Percentiles rank a stretch among this genome's conserved stretches.
Evolutionary conservation across 2,113 vertebrate genomes (phyloP).

Genomic region (Noctilio leporinus): DNA sequence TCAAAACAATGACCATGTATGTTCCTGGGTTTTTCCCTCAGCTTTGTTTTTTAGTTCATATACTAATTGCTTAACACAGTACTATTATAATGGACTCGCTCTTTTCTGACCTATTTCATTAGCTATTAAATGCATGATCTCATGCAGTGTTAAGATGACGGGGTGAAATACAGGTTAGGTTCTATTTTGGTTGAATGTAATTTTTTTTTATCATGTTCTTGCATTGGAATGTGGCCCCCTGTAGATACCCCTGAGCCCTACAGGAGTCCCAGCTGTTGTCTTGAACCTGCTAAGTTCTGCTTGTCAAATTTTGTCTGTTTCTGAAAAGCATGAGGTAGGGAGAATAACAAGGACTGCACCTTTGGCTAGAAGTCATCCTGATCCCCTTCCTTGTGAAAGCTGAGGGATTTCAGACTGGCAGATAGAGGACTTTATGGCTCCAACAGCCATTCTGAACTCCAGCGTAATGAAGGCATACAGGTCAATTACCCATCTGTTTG

Average conservation of each 20-base stretch:
- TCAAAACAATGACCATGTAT: background rate
- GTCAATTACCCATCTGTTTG: slow-evolving; percentile 83
- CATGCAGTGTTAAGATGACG: slow-evolving; percentile 19
- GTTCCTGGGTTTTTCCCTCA: background rate
- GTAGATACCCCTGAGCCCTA: background rate
- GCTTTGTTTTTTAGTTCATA: background rate
- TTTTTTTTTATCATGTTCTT: slow-evolving; percentile 9
- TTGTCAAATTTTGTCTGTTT: slow-evolving; percentile 68
- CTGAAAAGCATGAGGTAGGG: background rate
- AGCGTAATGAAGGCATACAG: slow-evolving; percentile 68
- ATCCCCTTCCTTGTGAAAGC: slow-evolving; percentile 39
- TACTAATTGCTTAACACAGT: background rate
- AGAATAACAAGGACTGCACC: background rate
- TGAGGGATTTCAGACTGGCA: slow-evolving; percentile 62
- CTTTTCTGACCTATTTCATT: slow-evolving; percentile 43
- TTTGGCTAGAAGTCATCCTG: background rate
- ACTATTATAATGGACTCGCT: background rate
- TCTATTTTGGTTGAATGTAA: background rate
- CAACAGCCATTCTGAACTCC: slow-evolving; percentile 63
- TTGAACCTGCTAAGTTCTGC: slow-evolving; percentile 39
- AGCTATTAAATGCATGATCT: background rate
- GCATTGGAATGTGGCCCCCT: background rate
- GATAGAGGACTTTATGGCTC: slow-evolving; percentile 68
- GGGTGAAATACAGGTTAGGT: background rate
- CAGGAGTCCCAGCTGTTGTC: slow-evolving; percentile 65